Evolutionary conservation across 2,797 vertebrate genomes (phyloP).

Genomic region (Macrochelys suwanniensis): DNA sequence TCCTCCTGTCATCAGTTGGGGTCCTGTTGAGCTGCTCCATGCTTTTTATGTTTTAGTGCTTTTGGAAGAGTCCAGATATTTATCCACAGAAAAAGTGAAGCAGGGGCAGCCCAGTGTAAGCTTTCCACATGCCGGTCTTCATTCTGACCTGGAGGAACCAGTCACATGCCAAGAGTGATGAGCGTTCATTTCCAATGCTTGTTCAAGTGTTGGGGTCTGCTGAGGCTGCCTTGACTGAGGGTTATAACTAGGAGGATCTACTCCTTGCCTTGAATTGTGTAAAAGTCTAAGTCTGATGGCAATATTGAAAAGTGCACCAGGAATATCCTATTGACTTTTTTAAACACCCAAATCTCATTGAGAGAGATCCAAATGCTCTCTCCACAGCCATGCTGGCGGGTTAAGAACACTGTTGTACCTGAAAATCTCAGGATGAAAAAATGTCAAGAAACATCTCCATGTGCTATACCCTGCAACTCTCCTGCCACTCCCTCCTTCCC

Average conservation of each 20-base stretch:
- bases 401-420: neutral
- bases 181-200: neutral
- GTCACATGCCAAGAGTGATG: neutral
- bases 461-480: neutral
- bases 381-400: no score
- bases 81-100: constrained; percentile 11
- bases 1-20: constrained; percentile 14
- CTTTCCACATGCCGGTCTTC: neutral
- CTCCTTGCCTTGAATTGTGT: neutral
- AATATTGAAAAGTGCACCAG: neutral
- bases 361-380: neutral
- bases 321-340: neutral
- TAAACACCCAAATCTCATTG: neutral
- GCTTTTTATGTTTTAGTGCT: neutral
- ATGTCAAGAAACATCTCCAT: neutral
- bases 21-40: neutral
- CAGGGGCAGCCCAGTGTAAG: constrained; percentile 15
- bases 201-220: neutral
- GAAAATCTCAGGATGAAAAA: neutral
- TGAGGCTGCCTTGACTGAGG: neutral
- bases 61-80: neutral
- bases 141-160: constrained; percentile 10
- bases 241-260: neutral
- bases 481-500: neutral
- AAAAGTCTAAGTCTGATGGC: neutral